Conservation (phyloP, 2,888 invertebrate species). For the Lithophane leautieri region DNA sequence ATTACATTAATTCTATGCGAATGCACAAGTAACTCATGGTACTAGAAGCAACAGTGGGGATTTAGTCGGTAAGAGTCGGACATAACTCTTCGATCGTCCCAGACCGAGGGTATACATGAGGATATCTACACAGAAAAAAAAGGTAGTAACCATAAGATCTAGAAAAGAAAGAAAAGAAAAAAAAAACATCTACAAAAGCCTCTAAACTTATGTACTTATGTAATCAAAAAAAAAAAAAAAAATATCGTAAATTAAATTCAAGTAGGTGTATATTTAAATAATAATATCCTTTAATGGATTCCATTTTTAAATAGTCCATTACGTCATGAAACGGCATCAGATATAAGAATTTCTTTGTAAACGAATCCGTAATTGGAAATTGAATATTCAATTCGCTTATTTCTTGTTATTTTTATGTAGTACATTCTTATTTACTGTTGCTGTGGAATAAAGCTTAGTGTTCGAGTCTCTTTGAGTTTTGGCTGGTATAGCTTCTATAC, state of each 20-base stretch:
- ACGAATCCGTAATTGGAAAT: slow-evolving; percentile 58
- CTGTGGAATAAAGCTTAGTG: neutral
- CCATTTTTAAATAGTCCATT: slow-evolving; percentile 52
- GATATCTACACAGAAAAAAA: too few relatives aligned
- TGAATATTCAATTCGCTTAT: slow-evolving; percentile 61
- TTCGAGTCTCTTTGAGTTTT: neutral
- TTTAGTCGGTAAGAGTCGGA: too few relatives aligned
- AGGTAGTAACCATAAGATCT: neutral
- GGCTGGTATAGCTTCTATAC: neutral
- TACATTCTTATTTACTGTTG: slow-evolving; percentile 14
- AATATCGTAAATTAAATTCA: too few relatives aligned
- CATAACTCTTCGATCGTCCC: too few relatives aligned
- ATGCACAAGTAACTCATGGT: too few relatives aligned
- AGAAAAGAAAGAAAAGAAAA: too few relatives aligned
- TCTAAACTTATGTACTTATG: too few relatives aligned
- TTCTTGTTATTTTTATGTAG: slow-evolving; percentile 45
- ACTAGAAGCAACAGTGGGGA: too few relatives aligned
- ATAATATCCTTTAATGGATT: slow-evolving; percentile 55
- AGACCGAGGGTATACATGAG: too few relatives aligned
- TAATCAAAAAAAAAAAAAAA: too few relatives aligned
- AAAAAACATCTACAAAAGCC: too few relatives aligned
- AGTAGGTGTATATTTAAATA: slow-evolving; percentile 30
- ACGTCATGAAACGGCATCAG: slow-evolving; percentile 36
- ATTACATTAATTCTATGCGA: neutral
- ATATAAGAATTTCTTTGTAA: slow-evolving; percentile 52